Percentiles rank a stretch among this genome's conserved stretches.
phyloP scores from a whole-genome alignment of 2,113 vertebrate genomes.

The Rhipidura dahli region DNA sequence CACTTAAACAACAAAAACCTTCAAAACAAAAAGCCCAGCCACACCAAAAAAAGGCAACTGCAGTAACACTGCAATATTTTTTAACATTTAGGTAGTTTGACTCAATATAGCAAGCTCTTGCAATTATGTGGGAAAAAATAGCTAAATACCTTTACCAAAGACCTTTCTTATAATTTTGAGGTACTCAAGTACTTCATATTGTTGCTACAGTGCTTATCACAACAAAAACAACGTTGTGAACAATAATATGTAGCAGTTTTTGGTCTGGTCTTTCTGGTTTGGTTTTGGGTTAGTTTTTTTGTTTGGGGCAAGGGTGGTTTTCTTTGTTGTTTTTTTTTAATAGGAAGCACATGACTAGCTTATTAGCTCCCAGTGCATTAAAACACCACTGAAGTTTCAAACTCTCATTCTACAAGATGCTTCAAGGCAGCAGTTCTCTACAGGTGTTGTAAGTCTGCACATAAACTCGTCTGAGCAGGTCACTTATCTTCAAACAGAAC shows the following conservation, averaged over 20 bases:
- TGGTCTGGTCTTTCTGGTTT: neutral
- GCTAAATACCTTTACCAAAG: neutral
- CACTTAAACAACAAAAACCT: neutral
- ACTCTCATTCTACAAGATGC: neutral
- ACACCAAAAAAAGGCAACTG: neutral
- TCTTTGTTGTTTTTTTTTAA: no score
- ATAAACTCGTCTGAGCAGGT: neutral
- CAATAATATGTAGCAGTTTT: neutral
- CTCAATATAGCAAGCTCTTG: neutral
- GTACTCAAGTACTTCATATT: neutral
- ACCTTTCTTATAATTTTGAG: neutral
- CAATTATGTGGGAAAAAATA: neutral
- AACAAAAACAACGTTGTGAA: neutral
- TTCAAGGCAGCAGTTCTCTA: neutral
- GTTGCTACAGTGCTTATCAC: neutral
- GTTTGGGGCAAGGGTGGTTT: fast-evolving
- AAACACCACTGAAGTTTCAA: neutral
- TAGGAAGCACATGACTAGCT: neutral
- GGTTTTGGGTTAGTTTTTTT: neutral
- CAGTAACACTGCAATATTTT: neutral
- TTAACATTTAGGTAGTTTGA: neutral
- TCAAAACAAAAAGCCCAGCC: neutral
- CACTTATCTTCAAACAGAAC: neutral
- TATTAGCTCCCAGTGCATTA: neutral
- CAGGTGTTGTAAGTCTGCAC: neutral